These are phyloP conservation scores for Stenichneumon culpator DNA, from an alignment of 2,888 invertebrate genomes.

Conservation along the genomic window DNA sequence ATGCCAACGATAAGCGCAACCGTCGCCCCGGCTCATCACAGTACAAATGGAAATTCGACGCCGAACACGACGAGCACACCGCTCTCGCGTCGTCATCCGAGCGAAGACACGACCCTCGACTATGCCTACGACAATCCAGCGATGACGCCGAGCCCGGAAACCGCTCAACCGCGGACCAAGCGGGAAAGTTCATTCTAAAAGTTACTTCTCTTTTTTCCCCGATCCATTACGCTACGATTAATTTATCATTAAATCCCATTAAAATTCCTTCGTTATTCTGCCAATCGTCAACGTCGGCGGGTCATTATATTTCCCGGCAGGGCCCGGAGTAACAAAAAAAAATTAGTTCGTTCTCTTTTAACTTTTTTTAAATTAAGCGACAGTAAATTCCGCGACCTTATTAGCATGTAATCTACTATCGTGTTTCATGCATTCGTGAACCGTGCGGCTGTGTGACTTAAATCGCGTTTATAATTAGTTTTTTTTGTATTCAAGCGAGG, in stretches of 20 bases:
- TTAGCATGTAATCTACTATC: conserved; percentile 35
- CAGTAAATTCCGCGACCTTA: conserved; percentile 36
- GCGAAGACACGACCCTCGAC: conserved; percentile 92
- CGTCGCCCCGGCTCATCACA: conserved; percentile 70
- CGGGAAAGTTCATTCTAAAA: conserved; percentile 81
- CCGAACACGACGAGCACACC: conserved; percentile 90
- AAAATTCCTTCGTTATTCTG: conserved; percentile 36
- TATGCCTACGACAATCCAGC: conserved; percentile 93
- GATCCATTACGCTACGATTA: neutral
- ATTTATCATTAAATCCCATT: neutral
- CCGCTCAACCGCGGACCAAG: conserved; percentile 77
- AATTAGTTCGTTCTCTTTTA: neutral
- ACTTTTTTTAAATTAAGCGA: conserved; percentile 8
- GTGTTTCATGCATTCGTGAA: conserved; percentile 70
- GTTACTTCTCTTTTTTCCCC: neutral
- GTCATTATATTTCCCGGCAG: neutral
- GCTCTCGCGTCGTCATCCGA: conserved; percentile 90
- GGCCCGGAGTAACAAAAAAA: neutral
- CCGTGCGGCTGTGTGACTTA: conserved; percentile 81
- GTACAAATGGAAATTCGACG: conserved; percentile 79
- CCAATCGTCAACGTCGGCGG: neutral
- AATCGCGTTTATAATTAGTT: conserved; percentile 63
- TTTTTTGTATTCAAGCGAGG: conserved; percentile 18
- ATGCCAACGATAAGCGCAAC: conserved; percentile 82
- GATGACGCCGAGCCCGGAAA: conserved; percentile 88